These are phyloP conservation scores for Strigamia transsilvanica DNA, from an alignment of 2,888 invertebrate species.

Conservation along the genomic window DNA sequence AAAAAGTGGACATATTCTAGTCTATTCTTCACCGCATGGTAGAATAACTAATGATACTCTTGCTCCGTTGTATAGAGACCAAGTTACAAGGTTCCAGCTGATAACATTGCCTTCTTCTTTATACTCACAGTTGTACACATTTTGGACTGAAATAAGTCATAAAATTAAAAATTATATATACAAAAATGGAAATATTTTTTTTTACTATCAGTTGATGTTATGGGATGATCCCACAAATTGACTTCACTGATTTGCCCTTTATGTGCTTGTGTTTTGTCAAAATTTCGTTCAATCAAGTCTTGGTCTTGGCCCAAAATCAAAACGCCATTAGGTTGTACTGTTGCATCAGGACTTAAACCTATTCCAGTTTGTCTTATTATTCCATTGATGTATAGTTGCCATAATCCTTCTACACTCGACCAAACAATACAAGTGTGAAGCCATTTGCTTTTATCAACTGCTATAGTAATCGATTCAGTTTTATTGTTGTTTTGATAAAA, in stretches of 20 bases:
- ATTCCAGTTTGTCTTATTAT: not conserved
- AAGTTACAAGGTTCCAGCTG: conserved; percentile 34
- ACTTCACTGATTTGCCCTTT: conserved; percentile 16
- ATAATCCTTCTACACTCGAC: conserved; percentile 10
- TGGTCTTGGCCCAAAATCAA: conserved; percentile 11
- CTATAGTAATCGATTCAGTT: not conserved
- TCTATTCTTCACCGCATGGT: not conserved
- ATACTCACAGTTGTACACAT: not conserved
- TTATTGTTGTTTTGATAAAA: conserved; percentile 13
- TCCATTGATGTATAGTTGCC: not conserved
- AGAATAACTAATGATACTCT: not conserved
- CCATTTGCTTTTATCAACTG: not conserved
- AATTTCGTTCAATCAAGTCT: not conserved
- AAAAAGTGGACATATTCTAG: not conserved
- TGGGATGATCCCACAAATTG: conserved; percentile 3
- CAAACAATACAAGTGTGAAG: not conserved
- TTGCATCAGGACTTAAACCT: conserved; percentile 17
- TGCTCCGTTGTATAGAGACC: not conserved
- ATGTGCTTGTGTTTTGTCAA: conserved; percentile 14
- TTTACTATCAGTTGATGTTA: conserved; percentile 1
- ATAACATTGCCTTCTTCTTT: conserved; percentile 16
- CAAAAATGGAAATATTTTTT: not conserved
- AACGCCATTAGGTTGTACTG: not conserved
- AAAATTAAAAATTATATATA: not conserved
- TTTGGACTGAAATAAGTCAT: not conserved